phyloP scores from a whole-genome alignment of 2,888 invertebrate species.

The Lithophane ornitopus region DNA sequence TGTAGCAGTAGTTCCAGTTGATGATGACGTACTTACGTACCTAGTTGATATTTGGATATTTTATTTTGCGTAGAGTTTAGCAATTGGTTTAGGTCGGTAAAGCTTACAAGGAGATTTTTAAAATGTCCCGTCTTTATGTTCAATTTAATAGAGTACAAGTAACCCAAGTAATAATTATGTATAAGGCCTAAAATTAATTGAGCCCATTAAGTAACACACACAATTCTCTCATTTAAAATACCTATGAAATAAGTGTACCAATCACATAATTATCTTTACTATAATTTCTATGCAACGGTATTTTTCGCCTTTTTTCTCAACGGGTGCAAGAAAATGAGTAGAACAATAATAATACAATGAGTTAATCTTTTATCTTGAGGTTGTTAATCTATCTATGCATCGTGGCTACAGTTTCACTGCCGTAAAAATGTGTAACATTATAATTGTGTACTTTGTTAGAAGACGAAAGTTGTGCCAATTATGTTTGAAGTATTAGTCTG shows the following conservation, averaged over 20 bases:
- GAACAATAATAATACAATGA: conserved; percentile 44
- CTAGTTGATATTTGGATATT: not conserved
- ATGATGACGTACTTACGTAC: not conserved
- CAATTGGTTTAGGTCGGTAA: not conserved
- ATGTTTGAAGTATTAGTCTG: conserved; percentile 34
- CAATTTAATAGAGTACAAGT: not conserved
- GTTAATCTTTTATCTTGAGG: conserved; percentile 50
- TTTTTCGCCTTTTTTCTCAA: not conserved
- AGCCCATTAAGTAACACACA: not conserved
- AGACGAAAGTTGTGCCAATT: conserved; percentile 59
- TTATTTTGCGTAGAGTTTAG: not conserved
- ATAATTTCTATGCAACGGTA: not conserved
- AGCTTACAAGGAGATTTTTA: not conserved
- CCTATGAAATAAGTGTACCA: not conserved
- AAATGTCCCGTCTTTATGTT: not conserved
- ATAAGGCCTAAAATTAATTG: not conserved
- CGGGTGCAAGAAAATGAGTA: conserved; percentile 17
- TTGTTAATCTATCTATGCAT: conserved; percentile 53
- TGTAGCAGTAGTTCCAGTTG: not conserved
- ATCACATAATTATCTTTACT: not conserved
- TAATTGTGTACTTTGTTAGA: conserved; percentile 48
- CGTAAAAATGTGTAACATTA: conserved; percentile 46
- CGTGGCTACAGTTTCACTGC: conserved; percentile 58
- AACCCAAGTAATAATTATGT: not conserved
- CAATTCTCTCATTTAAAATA: not conserved